These are phyloP conservation scores for Tipula vernalis DNA, from an alignment of 2,888 invertebrate species.

Conservation along the genomic window DNA sequence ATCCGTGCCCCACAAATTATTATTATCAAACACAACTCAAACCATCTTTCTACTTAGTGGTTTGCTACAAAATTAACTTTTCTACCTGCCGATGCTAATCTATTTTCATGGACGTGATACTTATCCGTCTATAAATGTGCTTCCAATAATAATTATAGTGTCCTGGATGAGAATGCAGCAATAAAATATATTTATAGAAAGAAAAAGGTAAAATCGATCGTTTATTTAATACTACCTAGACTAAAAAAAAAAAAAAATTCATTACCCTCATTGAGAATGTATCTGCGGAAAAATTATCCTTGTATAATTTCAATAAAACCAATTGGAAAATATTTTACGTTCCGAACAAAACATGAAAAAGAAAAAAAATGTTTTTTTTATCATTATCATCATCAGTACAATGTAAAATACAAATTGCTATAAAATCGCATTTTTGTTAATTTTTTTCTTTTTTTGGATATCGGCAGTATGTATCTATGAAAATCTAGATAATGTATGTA, in stretches of 20 bases:
- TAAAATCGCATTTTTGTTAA: neutral
- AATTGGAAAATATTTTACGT: neutral
- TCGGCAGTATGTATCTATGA: neutral
- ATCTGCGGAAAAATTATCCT: neutral
- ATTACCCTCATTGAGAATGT: neutral
- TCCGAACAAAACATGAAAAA: neutral
- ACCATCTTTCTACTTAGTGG: neutral
- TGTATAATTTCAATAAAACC: neutral
- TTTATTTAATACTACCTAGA: neutral
- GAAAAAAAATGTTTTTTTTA: neutral
- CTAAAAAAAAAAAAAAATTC: neutral
- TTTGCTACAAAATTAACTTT: neutral
- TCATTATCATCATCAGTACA: neutral
- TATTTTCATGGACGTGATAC: neutral
- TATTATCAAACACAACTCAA: neutral
- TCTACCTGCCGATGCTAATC: neutral
- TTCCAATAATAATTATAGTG: neutral
- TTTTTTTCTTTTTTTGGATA: neutral
- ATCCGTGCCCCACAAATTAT: neutral
- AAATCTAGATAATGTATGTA: neutral
- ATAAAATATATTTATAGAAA: neutral
- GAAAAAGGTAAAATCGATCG: neutral
- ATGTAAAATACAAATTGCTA: neutral
- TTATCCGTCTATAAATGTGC: neutral
- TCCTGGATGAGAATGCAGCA: neutral